phyloP scores from a whole-genome alignment of 2,113 vertebrate species.

The Bothrops jararaca region DNA sequence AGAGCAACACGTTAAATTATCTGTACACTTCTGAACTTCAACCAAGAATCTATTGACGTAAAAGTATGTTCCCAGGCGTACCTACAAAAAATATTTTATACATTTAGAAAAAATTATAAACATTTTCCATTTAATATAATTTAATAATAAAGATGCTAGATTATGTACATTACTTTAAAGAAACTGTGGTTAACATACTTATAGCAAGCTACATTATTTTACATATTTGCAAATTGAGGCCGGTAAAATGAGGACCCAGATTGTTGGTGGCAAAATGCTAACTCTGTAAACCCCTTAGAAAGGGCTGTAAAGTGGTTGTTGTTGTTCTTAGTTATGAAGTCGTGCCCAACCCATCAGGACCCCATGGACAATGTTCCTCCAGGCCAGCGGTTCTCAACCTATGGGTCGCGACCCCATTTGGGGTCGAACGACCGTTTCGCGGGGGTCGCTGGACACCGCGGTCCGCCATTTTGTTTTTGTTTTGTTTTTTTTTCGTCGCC shows the following conservation, averaged over 20 bases:
- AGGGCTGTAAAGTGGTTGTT: not conserved
- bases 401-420: too few relatives aligned
- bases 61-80: slow-evolving; percentile 55
- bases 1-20: slow-evolving; percentile 36
- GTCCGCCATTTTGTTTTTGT: too few relatives aligned
- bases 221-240: not conserved
- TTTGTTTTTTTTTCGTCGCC: too few relatives aligned
- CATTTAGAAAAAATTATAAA: not conserved
- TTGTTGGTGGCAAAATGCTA: not conserved
- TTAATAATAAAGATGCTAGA: not conserved
- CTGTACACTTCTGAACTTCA: slow-evolving; percentile 54
- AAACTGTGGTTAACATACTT: not conserved
- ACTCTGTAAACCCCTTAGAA: not conserved
- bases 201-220: not conserved
- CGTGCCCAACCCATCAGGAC: too few relatives aligned
- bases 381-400: too few relatives aligned
- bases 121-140: not conserved
- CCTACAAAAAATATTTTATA: slow-evolving; percentile 39
- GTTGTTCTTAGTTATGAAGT: too few relatives aligned
- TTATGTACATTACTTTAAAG: not conserved
- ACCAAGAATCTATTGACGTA: slow-evolving; percentile 48
- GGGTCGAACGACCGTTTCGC: too few relatives aligned
- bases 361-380: too few relatives aligned
- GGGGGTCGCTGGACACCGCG: too few relatives aligned
- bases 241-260: too few relatives aligned